Evolutionary conservation across 2,888 invertebrate species (phyloP).

Genomic region (Synergus gifuensis): DNA sequence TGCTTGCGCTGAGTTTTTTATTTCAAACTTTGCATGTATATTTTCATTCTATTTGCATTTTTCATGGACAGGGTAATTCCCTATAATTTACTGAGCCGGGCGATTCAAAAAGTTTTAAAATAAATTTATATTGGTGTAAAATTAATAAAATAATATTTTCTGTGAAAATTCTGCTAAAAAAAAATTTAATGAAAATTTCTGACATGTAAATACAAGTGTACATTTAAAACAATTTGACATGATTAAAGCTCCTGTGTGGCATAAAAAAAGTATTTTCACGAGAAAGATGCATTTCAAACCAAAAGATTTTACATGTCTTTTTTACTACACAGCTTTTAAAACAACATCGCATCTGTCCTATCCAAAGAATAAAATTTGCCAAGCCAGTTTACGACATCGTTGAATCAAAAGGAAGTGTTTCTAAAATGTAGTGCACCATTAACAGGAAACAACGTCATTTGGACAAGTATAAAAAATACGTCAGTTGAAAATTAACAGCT

Average conservation of each 20-base stretch:
- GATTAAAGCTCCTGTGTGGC: neutral
- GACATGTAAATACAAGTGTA: too few relatives aligned
- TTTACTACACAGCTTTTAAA: neutral
- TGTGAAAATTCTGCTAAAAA: too few relatives aligned
- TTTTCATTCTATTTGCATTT: neutral
- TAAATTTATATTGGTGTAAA: neutral
- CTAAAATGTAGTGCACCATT: neutral
- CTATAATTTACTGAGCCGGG: neutral
- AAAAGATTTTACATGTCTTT: neutral
- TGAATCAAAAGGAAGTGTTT: neutral
- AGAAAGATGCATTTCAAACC: neutral
- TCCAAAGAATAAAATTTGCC: neutral
- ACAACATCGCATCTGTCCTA: neutral
- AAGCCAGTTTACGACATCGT: neutral
- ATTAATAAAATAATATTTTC: too few relatives aligned
- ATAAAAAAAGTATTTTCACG: neutral
- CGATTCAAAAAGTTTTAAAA: neutral
- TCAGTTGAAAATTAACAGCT: neutral
- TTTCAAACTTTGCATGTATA: neutral
- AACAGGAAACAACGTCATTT: conserved; percentile 6
- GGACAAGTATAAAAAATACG: neutral
- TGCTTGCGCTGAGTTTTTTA: neutral
- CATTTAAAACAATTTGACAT: too few relatives aligned
- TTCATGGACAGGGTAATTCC: neutral
- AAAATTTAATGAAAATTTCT: too few relatives aligned